Conservation (phyloP, 2,888 invertebrate genomes). For the Gortyna flavago region DNA sequence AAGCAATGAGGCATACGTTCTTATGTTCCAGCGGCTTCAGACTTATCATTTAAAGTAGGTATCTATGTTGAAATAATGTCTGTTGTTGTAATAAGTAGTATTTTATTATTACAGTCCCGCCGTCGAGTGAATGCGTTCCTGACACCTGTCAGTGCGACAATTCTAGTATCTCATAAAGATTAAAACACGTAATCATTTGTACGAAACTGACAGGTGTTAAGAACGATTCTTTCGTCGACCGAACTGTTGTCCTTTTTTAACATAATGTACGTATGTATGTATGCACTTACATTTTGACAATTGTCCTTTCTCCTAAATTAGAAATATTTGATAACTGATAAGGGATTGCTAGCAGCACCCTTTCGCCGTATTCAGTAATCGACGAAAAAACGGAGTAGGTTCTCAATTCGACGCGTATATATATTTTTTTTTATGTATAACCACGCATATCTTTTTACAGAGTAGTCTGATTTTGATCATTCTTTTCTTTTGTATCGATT, state of each 20-base stretch:
- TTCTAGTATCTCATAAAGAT: background rate
- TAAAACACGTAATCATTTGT: background rate
- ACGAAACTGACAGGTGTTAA: background rate
- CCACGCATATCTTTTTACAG: too few species aligned
- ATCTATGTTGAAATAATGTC: slow-evolving; percentile 3
- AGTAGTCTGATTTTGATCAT: too few species aligned
- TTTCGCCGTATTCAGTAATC: too few species aligned
- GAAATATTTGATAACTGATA: background rate
- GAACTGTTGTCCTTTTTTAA: background rate
- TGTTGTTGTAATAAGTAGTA: background rate
- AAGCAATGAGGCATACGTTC: slow-evolving; percentile 5
- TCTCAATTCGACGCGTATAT: too few species aligned
- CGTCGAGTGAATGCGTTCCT: too few species aligned
- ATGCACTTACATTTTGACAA: too few species aligned
- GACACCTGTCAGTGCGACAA: too few species aligned
- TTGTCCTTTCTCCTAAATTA: background rate
- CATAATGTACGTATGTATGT: too few species aligned
- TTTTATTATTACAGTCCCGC: background rate
- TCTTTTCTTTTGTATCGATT: background rate
- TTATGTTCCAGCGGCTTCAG: slow-evolving; percentile 7
- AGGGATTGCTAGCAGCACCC: background rate
- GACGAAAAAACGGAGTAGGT: too few species aligned
- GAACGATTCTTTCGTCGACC: background rate
- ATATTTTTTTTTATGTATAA: too few species aligned
- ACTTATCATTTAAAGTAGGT: background rate